phyloP scores from a whole-genome alignment of 2,888 invertebrate species.

The Drosophila histrio region DNA sequence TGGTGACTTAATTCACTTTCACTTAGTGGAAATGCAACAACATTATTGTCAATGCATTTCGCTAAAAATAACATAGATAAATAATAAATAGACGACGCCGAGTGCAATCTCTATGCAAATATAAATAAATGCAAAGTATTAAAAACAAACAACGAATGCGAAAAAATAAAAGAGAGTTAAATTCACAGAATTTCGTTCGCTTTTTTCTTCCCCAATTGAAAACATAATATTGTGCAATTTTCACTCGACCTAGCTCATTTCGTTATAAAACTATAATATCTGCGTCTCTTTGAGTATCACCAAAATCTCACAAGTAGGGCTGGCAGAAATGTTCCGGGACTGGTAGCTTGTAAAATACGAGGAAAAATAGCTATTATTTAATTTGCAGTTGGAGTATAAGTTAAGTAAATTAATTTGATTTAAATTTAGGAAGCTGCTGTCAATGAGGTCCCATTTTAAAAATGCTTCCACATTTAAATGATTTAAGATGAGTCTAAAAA shows the following conservation, averaged over 20 bases:
- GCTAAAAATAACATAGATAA: slow-evolving; percentile 47
- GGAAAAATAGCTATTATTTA: slow-evolving; percentile 33
- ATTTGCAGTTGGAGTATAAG: slow-evolving; percentile 66
- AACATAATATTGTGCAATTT: too few relatives aligned
- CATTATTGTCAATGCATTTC: slow-evolving; percentile 19
- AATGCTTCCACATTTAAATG: too few relatives aligned
- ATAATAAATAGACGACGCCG: slow-evolving; percentile 50
- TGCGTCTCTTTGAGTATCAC: too few relatives aligned
- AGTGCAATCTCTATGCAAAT: slow-evolving; percentile 31
- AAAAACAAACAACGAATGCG: slow-evolving; percentile 61
- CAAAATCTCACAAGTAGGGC: slow-evolving; percentile 11
- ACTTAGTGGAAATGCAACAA: slow-evolving; percentile 34
- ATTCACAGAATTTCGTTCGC: slow-evolving; percentile 53
- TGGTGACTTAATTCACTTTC: slow-evolving; percentile 49
- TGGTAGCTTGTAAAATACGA: slow-evolving; percentile 49
- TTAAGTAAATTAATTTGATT: slow-evolving; percentile 65
- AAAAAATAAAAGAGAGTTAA: slow-evolving; percentile 60
- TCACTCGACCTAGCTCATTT: too few relatives aligned
- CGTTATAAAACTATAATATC: too few relatives aligned
- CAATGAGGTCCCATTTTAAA: slow-evolving; percentile 37
- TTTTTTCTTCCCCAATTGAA: slow-evolving; percentile 29
- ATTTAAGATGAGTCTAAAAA: too few relatives aligned
- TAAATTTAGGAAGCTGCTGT: slow-evolving; percentile 44
- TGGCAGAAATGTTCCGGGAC: slow-evolving; percentile 32
- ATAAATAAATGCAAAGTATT: slow-evolving; percentile 54